Evolutionary conservation across 2,797 vertebrate genomes (phyloP).

Genomic region (Chiloscyllium punctatum): DNA sequence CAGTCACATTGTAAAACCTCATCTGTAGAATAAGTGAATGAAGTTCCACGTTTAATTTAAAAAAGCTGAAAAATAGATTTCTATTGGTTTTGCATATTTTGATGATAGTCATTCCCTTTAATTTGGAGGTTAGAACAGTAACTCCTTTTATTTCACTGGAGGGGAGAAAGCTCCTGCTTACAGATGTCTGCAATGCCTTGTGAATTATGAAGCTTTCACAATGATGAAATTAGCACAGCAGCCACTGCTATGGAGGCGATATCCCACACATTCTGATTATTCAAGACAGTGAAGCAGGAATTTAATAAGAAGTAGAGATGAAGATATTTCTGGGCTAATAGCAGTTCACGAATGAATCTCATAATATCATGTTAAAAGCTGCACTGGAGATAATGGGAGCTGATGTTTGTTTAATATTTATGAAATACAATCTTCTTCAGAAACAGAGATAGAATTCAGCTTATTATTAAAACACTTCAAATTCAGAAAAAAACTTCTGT

Average conservation of each 20-base stretch:
- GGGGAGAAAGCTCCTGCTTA: neutral
- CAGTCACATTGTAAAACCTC: neutral
- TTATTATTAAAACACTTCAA: slow-evolving; percentile 30
- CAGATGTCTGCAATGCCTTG: neutral
- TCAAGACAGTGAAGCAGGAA: slow-evolving; percentile 26
- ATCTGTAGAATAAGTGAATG: neutral
- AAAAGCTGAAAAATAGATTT: neutral
- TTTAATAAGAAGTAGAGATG: slow-evolving; percentile 28
- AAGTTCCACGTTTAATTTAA: too few species aligned
- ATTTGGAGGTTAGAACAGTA: neutral
- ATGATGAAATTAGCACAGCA: neutral
- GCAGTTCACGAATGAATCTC: slow-evolving; percentile 11
- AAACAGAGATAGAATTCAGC: neutral
- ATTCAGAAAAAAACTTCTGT: neutral
- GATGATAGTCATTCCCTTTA: neutral
- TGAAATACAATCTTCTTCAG: slow-evolving; percentile 13
- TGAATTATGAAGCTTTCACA: slow-evolving; percentile 7
- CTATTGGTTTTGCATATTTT: neutral
- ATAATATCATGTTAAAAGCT: slow-evolving; percentile 16
- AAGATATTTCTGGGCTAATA: slow-evolving; percentile 4
- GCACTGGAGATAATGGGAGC: neutral
- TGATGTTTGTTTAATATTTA: slow-evolving; percentile 35
- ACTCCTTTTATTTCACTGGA: neutral
- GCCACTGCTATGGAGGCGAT: neutral
- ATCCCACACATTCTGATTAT: slow-evolving; percentile 34